These are phyloP conservation scores for Malurus alboscapulatus DNA, from an alignment of 2,113 vertebrate species.

Conservation along the genomic window DNA sequence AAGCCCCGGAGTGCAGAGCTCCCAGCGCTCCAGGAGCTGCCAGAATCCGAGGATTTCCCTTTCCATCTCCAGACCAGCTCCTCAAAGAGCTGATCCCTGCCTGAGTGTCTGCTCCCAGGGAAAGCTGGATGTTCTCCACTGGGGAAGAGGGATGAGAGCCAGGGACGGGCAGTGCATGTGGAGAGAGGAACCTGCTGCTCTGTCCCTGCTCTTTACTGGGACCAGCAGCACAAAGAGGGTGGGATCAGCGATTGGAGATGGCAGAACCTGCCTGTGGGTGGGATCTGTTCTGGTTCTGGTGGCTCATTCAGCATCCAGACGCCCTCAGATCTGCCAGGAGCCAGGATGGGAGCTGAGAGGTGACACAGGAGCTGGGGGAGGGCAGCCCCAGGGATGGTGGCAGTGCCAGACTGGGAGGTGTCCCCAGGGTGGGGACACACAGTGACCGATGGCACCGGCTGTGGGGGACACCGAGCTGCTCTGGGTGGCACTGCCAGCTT, in stretches of 20 bases:
- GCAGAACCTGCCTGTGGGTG: fast-evolving
- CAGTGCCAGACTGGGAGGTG: not conserved
- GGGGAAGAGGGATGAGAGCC: not conserved
- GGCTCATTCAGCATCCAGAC: fast-evolving
- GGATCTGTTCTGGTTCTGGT: fast-evolving
- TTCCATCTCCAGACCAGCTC: not conserved
- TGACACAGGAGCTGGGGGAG: not conserved
- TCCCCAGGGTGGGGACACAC: fast-evolving
- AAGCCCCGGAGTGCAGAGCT: not conserved
- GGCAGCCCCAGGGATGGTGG: not conserved
- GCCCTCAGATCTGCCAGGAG: not conserved
- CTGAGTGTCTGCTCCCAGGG: not conserved
- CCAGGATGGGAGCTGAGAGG: not conserved
- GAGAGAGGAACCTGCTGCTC: fast-evolving
- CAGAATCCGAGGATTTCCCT: slow-evolving; percentile 12
- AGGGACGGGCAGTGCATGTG: not conserved
- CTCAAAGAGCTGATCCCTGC: not conserved
- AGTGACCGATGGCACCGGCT: fast-evolving
- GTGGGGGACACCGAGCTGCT: not conserved
- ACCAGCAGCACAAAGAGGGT: not conserved
- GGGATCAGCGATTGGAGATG: not conserved
- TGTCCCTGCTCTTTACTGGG: fast-evolving
- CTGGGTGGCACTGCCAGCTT: not conserved
- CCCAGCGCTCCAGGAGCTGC: not conserved
- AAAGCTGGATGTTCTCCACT: not conserved